phyloP scores from a whole-genome alignment of 2,797 vertebrate genomes.

The Myotis vivesi region DNA sequence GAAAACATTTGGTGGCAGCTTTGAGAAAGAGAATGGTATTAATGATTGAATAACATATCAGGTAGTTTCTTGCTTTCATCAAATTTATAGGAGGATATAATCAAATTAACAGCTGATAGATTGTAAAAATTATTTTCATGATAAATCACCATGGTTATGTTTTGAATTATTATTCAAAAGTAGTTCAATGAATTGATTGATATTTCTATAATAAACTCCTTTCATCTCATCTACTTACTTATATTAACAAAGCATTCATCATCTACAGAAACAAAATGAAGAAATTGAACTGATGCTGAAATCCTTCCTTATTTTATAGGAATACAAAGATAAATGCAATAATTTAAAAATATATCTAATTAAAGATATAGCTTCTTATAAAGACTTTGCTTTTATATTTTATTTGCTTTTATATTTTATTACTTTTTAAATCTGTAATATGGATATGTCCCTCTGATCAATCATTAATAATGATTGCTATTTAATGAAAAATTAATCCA shows the following conservation, averaged over 20 bases:
- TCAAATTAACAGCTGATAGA: not conserved
- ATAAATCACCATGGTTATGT: not conserved
- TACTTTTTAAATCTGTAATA: not conserved
- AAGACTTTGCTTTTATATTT: not conserved
- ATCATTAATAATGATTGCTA: not conserved
- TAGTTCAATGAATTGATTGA: not conserved
- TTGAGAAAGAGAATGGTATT: not conserved
- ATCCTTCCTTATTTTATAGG: not conserved
- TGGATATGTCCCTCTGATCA: not conserved
- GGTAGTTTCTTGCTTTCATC: not conserved
- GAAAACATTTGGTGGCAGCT: not conserved
- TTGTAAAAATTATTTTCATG: not conserved
- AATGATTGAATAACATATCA: not conserved
- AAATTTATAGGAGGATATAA: not conserved
- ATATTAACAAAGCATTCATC: conserved; percentile 5
- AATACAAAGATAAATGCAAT: not conserved
- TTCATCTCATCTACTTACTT: not conserved
- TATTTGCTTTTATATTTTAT: not conserved
- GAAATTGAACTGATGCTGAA: not conserved
- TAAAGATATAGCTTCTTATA: not conserved
- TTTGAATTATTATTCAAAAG: conserved; percentile 37
- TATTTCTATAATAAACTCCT: conserved; percentile 35
- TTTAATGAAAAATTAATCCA: not conserved
- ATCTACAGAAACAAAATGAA: conserved; percentile 39
- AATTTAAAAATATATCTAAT: conserved; percentile 14